Evolutionary conservation across 2,888 invertebrate genomes (phyloP), one percentile per base, ranked within the genome.

Genomic region (Drosophila atripex): DNA sequence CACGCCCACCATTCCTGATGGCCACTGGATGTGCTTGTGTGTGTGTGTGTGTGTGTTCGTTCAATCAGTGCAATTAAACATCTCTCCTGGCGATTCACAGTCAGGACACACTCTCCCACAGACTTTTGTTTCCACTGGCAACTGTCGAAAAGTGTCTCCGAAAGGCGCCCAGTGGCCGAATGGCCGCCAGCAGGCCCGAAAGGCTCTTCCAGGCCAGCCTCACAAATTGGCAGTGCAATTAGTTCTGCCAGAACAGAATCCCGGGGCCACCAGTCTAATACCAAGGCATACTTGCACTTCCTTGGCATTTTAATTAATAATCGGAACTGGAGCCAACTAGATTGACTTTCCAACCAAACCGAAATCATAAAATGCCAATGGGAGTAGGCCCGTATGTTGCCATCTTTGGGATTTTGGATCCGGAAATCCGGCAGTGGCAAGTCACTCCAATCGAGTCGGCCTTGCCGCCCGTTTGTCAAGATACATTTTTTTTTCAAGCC

Each of bases 61-160:
- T 65, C 80, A 80, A 80, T 75, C 76, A 78, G 61, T 63, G 78
- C 78, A 80, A 80, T 80, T 85, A 78, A 76, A 80, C 68, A 43
- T n/a, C n/a, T 61, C 59, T 32, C 14, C 60, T 21, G 23, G 23
- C 16, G 9, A 16, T 30, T 47, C n/a, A n/a, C n/a, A n/a, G n/a
- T n/a, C n/a, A n/a, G n/a, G n/a, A n/a, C n/a, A n/a, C n/a, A n/a
- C 38, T 18, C 18, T 18, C 18, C 18, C 18, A 45, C 45, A 28
- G 21, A 32, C 43, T 43, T 43, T 43, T 16, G 32, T 16, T 35
- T 23, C 30, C 47, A 23, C 16, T 25, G 9, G 35, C 23, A 46
- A 23, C 35, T 46, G 28, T 52, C 56, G 28, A 28, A 18, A 39
- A 39, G 21, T 43, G 43, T 43, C 43, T 43, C 12, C 21, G 16